phyloP scores from a whole-genome alignment of 2,797 vertebrate genomes.

The Sus cebifrons region DNA sequence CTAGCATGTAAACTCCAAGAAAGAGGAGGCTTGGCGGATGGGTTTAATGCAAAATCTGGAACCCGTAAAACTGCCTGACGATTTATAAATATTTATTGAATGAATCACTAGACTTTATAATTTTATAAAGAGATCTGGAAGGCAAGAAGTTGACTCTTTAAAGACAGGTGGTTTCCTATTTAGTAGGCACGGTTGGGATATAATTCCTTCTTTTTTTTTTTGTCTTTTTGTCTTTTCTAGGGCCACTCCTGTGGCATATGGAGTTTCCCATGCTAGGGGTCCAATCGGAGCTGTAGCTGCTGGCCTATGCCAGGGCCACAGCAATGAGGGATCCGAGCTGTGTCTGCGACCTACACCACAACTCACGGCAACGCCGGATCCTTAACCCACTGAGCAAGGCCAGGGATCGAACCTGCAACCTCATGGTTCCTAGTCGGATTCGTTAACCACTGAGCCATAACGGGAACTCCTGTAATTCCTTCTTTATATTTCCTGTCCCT shows the following conservation, averaged over 20 bases:
- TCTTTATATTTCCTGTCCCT: not conserved
- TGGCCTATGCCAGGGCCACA: too few species aligned
- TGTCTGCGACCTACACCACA: too few species aligned
- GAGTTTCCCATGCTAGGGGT: too few species aligned
- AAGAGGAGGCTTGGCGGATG: not conserved
- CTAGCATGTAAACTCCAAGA: not conserved
- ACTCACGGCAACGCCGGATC: too few species aligned
- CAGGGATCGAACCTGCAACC: too few species aligned
- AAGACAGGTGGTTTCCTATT: not conserved
- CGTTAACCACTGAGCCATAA: too few species aligned
- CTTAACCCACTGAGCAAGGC: too few species aligned
- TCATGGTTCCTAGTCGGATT: too few species aligned
- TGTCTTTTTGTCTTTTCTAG: too few species aligned
- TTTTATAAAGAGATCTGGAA: not conserved
- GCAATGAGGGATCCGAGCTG: too few species aligned
- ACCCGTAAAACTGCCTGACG: not conserved
- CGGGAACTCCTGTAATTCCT: not conserved
- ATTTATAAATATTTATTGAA: slow-evolving; percentile 10
- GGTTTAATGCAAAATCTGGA: not conserved
- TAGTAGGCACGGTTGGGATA: not conserved
- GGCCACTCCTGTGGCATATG: too few species aligned
- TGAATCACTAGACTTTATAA: slow-evolving; percentile 6
- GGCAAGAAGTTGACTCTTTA: not conserved
- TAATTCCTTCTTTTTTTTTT: not conserved
- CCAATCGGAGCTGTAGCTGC: too few species aligned